Evolutionary conservation across 2,797 vertebrate species (phyloP).

Genomic region (Tenualosa thibaudeaui): DNA sequence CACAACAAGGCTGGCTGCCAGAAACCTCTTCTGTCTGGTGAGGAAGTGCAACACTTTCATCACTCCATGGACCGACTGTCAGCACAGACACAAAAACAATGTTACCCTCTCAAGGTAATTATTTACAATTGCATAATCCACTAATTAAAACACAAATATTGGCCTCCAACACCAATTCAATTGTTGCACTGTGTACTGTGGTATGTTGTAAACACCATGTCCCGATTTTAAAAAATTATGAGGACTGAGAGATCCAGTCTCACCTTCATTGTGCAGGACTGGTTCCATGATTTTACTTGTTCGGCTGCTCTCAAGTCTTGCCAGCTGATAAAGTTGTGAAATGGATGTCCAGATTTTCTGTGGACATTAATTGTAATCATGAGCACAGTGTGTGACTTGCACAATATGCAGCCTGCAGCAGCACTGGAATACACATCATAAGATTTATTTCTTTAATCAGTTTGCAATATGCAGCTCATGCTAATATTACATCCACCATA

Average conservation of each 20-base stretch:
- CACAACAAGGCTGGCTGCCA: slow-evolving; percentile 79
- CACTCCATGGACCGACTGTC: slow-evolving; percentile 76
- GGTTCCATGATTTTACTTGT: slow-evolving; percentile 90
- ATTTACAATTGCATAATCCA: background rate
- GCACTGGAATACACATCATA: background rate
- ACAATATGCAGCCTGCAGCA: background rate
- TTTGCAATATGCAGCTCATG: background rate
- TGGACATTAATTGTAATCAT: background rate
- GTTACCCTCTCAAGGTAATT: background rate
- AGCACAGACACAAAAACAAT: slow-evolving; percentile 22
- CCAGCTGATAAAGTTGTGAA: slow-evolving; percentile 98
- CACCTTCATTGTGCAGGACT: slow-evolving; percentile 86
- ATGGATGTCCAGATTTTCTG: slow-evolving; percentile 88
- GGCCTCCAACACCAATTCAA: background rate
- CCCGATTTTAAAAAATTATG: background rate
- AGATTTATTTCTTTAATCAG: background rate
- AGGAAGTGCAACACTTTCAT: slow-evolving; percentile 84
- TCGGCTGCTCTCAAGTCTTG: slow-evolving; percentile 88
- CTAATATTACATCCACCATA: background rate
- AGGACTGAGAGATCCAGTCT: slow-evolving; percentile 42
- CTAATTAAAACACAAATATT: background rate
- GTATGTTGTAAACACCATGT: background rate
- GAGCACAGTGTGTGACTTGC: background rate
- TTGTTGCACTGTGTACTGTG: background rate
- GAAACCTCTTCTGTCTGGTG: slow-evolving; percentile 78